Evolutionary conservation across 2,888 invertebrate genomes (phyloP), one percentile per base, ranked within the genome.

Genomic region (Phasia obesa): DNA sequence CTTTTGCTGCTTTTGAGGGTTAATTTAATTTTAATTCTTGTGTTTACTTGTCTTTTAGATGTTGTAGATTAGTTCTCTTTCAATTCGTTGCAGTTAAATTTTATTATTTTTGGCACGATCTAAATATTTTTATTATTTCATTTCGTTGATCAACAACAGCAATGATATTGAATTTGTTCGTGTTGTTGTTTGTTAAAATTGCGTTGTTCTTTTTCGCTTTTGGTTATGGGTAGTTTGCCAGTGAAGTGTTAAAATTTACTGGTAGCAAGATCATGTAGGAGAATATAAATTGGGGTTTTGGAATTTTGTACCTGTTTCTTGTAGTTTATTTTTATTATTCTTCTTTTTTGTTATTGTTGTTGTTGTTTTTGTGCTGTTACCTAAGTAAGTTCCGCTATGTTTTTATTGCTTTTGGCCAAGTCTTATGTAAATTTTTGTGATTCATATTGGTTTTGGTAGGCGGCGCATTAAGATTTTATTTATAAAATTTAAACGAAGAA

Each of bases 91-190:
- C 35, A 47, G 65, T 69, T 55, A 64, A 75, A 65, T 69, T 78
- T 82, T 82, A 78, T 78, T 78, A 78, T 82, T 82, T 82, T 75
- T 82, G 82, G 82, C 82, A 82, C 82, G 82, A 82, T 82, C 78
- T 78, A 64, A 47, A 74, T 44, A 69, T 38, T 31, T 64, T 53
- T 27, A n/a, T 53, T 51, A 42, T 44, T 71, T 59, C 65, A 60
- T 65, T 64, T 27, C 13, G 55, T 57, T 23, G 59, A 71, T 47
- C 17, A 65, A 21, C 6, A 11, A 57, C 9, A 38, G 13, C 13
- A 53, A 19, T 65, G 75, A 75, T 75, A 75, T 75, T 75, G 65
- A 75, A 67, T 65, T 23, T 62, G 2, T 19, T 60, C 0, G 17
- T 53, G n/a, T n/a, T 1, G 9, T 35, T 35, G 9, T 35, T 35